Conservation (phyloP, 2,797 vertebrate species). For the Yasuhikotakia modesta region DNA sequence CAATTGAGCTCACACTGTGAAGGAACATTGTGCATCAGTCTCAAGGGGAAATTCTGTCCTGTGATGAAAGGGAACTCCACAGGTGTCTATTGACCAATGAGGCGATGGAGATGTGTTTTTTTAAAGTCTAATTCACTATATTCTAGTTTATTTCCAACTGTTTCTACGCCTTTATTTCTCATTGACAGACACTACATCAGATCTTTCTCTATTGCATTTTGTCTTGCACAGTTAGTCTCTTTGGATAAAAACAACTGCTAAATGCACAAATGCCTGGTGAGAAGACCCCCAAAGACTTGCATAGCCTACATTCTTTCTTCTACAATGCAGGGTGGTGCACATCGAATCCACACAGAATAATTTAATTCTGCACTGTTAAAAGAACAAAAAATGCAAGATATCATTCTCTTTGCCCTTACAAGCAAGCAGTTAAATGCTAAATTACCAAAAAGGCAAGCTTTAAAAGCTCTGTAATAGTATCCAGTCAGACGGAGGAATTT, state of each 20-base stretch:
- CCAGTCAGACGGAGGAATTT: not conserved
- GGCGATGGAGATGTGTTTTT: not conserved
- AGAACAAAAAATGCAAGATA: too few relatives aligned
- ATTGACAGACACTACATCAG: not conserved
- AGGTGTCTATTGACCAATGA: not conserved
- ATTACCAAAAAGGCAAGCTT: not conserved
- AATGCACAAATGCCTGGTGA: not conserved
- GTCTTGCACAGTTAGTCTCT: not conserved
- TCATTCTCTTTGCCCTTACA: too few relatives aligned
- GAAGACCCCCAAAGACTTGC: not conserved
- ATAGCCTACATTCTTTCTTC: not conserved
- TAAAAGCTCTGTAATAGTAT: not conserved
- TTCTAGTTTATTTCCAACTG: not conserved
- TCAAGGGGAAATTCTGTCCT: not conserved
- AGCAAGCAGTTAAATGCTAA: too few relatives aligned
- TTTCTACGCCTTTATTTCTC: not conserved
- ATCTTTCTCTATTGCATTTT: not conserved
- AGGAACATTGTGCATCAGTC: too few relatives aligned
- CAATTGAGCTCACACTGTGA: too few relatives aligned
- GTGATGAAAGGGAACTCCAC: not conserved
- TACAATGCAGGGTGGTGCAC: not conserved
- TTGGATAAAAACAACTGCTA: not conserved
- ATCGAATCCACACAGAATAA: not conserved
- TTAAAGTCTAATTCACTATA: not conserved
- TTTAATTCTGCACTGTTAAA: not conserved